These are phyloP conservation scores for Benthosema pterotum DNA, from an alignment of 2,797 vertebrate species.

Conservation along the genomic window DNA sequence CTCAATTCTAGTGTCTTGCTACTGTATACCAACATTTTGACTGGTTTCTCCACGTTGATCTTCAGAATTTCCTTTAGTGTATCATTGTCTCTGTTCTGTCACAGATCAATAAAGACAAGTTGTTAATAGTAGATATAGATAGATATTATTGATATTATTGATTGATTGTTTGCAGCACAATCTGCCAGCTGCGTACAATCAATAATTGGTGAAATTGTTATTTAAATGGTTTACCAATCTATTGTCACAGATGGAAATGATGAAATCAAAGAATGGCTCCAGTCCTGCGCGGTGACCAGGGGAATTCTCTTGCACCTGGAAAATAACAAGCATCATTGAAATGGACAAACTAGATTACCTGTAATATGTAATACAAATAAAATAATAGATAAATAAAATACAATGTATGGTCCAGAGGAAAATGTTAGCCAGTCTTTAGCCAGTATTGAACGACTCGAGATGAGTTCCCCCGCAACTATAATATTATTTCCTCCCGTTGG, in stretches of 20 bases:
- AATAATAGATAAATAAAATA: too few relatives aligned
- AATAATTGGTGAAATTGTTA: too few relatives aligned
- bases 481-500: too few relatives aligned
- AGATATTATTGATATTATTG: background rate
- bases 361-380: too few relatives aligned
- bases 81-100: constrained; percentile 96
- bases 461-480: too few relatives aligned
- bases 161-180: background rate
- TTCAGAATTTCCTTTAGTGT: constrained; percentile 93
- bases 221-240: constrained; percentile 83
- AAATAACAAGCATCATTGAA: background rate
- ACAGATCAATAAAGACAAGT: constrained; percentile 4
- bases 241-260: constrained; percentile 92
- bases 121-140: too few relatives aligned
- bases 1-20: constrained; percentile 93
- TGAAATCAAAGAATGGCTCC: constrained; percentile 98
- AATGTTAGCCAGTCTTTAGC: too few relatives aligned
- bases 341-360: too few relatives aligned
- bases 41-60: constrained; percentile 92
- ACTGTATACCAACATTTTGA: constrained; percentile 94
- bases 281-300: constrained; percentile 91
- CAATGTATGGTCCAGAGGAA: too few relatives aligned
- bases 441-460: too few relatives aligned
- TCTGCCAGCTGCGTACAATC: background rate
- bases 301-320: constrained; percentile 95